Evolutionary conservation across 2,113 vertebrate genomes (phyloP).

Genomic region (Pteronura brasiliensis): DNA sequence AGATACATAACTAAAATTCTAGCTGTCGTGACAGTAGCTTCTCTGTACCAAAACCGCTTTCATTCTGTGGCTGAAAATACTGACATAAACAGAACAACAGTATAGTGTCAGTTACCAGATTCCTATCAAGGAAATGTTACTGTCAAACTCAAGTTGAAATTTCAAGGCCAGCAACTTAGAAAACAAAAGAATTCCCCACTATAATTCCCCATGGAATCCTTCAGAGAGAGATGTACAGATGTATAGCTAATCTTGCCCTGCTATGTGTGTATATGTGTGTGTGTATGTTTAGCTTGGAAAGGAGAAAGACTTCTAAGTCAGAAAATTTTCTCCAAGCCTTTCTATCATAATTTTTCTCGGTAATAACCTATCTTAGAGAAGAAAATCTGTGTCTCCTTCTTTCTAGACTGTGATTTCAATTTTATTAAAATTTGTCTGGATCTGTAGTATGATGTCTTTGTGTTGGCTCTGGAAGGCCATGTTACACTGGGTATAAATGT

Average conservation of each 20-base stretch:
- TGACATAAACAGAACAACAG: neutral
- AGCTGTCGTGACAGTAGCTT: neutral
- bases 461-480: neutral
- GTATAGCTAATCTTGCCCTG: neutral
- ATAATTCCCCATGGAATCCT: neutral
- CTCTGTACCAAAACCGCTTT: constrained; percentile 9
- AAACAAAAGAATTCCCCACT: neutral
- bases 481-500: neutral
- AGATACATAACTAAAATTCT: neutral
- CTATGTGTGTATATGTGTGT: neutral
- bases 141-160: neutral
- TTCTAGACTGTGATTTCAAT: neutral
- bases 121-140: neutral
- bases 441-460: neutral
- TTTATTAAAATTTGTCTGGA: neutral
- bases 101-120: neutral
- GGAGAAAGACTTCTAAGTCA: neutral
- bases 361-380: neutral
- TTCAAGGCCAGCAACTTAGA: neutral
- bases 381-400: neutral
- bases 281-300: neutral
- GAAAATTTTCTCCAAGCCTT: neutral
- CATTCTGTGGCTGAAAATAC: constrained; percentile 17
- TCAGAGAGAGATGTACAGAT: neutral
- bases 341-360: neutral